Base-by-base conservation (phyloP, 2,113 vertebrate genomes). In the Hemichromis elongatus region DNA sequence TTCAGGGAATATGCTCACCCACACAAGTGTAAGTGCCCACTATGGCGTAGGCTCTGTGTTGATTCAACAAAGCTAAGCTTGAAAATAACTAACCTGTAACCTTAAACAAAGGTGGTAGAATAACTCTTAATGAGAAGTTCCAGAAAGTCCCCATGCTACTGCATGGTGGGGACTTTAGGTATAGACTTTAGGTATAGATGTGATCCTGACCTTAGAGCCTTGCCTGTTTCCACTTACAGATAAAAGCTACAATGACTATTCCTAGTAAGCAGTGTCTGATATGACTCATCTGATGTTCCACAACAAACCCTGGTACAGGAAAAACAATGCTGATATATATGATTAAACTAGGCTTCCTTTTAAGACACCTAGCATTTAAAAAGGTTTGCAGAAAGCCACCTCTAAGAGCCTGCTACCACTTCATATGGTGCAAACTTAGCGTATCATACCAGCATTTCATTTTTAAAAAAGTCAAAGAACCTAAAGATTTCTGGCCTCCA, bases 231-330 rank as follows among this genome's bases (percentile, higher is more conserved):
- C 61, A 68, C 0, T 68, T 42, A 68, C n/a, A 40, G n/a, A 68
- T 66, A 21, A 0, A 66, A 66, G 19, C 7, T 42, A 37, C 13
- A 70, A 45, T 45, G 0, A 63, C 33, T 37, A 13, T 63, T 37
- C 33, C 33, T 37, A 63, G 2, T 37, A 63, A 63, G 0, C 59
- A 63, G 37, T 13, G 33, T 63, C 59, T 63, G 6, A 37, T 63
- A 9, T 0, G 10, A 63, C 33, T 37, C 4, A 0, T 63, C 19
- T 63, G 0, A 63, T 63, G 0, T 0, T 21, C 33, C 59, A 63
- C 33, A 37, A 63, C 4, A 37, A 63, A 21, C 33, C 33, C 59
- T 63, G n/a, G 19, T 21, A 63, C 13, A 37, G 19, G 59, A 37
- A 63, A 13, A 63, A 21, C 30, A 63, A 35, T 7, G 18, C 59